Evolutionary conservation across 1,140 invertebrate genomes (phyloP), one percentile per base, ranked within the genome.

Genomic region (Phthorimaea operculella): DNA sequence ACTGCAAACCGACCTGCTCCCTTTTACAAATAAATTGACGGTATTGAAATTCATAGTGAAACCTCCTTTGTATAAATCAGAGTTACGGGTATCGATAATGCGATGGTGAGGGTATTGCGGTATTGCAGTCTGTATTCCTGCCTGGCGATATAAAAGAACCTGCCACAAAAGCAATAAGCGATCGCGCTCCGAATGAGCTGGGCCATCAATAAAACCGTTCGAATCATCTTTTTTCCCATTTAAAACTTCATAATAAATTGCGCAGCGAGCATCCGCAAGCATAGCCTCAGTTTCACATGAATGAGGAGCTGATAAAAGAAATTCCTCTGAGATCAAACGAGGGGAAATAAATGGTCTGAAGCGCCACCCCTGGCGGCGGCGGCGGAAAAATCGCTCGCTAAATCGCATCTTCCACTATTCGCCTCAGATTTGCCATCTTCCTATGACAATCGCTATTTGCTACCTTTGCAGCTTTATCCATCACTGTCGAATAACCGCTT

Each of bases 261-360:
- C 59, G 16, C 51, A 52, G 51, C 59, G 52, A 55, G 48, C 59
- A 60, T 54, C 51, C 48, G 55, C 59, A 53, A 53, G 45, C 60
- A 56, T 56, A 64, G 64, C 59, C 63, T 60, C 52, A 63, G 63
- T 66, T 64, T 67, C 65, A 67, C 67, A 68, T 67, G 70, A 74
- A 70, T 67, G 66, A 69, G 67, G 54, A 56, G 54, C 62, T 68
- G 70, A 75, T 77, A 72, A 75, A 74, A 71, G 72, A 68, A 74
- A 77, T 77, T 74, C 69, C 66, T 68, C 61, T 48, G 70, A 74
- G 70, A 76, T 74, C 73, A 74, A 70, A 70, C 68, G 61, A 63
- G 64, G 62, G 63, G 48, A 68, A 71, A 74, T 68, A 74, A 76
- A 76, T 74, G 67, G 66, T 60, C 58, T 51, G 51, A 54, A 60